phyloP scores from a whole-genome alignment of 2,113 vertebrate genomes.

The Catagonus wagneri region DNA sequence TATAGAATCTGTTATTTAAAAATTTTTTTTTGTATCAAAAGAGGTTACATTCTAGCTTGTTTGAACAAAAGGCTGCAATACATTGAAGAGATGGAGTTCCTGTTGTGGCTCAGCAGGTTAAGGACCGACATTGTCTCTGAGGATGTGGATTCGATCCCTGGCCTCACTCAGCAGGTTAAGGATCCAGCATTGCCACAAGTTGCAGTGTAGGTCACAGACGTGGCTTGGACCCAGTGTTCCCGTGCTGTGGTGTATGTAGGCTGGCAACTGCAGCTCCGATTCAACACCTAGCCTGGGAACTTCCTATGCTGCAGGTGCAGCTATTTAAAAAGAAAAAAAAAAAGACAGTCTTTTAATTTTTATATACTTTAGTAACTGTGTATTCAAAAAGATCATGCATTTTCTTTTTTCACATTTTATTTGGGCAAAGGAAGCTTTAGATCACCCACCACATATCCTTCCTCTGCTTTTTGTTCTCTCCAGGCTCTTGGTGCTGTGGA shows the following conservation, averaged over 20 bases:
- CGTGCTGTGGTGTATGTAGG: too few relatives aligned
- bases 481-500: not conserved
- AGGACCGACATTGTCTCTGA: too few relatives aligned
- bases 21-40: not conserved
- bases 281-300: too few relatives aligned
- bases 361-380: not conserved
- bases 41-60: not conserved
- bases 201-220: too few relatives aligned
- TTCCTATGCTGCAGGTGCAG: too few relatives aligned
- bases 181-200: too few relatives aligned
- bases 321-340: too few relatives aligned
- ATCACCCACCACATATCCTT: not conserved
- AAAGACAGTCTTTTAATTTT: not conserved
- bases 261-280: too few relatives aligned
- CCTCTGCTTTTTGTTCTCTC: not conserved
- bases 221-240: too few relatives aligned
- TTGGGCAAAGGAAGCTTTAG: not conserved
- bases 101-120: too few relatives aligned
- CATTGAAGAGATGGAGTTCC: not conserved
- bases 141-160: too few relatives aligned
- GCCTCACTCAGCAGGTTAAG: too few relatives aligned
- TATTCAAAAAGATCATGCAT: not conserved
- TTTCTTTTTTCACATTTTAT: not conserved
- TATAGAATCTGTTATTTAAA: constrained; percentile 8
- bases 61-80: not conserved